phyloP scores from a whole-genome alignment of 2,113 vertebrate species.

The Ceyx cyanopectus region DNA sequence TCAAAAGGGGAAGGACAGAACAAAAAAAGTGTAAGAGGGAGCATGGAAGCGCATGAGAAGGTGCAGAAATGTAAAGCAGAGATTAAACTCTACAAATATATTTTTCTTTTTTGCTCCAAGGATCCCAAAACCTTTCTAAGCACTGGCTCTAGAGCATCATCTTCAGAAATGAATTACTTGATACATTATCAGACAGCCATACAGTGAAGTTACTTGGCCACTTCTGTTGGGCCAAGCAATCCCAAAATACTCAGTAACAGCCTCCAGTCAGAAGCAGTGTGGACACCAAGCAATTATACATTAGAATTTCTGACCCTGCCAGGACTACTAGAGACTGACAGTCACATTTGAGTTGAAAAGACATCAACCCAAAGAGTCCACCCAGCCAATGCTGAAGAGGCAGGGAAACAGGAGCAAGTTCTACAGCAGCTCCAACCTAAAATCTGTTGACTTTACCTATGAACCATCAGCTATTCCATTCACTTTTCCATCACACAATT shows the following conservation, averaged over 20 bases:
- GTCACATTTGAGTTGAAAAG: not conserved
- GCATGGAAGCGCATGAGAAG: not conserved
- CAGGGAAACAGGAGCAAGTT: not conserved
- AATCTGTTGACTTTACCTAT: not conserved
- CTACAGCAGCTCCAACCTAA: not conserved
- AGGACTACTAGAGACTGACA: not conserved
- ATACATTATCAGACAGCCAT: not conserved
- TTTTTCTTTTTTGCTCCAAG: not conserved
- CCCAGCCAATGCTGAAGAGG: not conserved
- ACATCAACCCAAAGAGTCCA: not conserved
- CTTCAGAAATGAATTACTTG: not conserved
- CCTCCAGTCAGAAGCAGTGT: not conserved
- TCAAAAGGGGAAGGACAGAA: not conserved
- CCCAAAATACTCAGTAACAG: not conserved
- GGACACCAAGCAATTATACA: not conserved
- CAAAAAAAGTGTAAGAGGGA: not conserved
- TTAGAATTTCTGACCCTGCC: not conserved
- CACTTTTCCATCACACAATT: not conserved
- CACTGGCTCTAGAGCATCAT: not conserved
- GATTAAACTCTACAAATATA: not conserved
- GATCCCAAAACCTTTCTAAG: not conserved
- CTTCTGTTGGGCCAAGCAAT: not conserved
- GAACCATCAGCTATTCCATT: not conserved
- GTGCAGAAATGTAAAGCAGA: not conserved
- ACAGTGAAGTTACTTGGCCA: not conserved